Evolutionary conservation across 2,113 vertebrate genomes (phyloP).

Genomic region (Megaceryle torquata): DNA sequence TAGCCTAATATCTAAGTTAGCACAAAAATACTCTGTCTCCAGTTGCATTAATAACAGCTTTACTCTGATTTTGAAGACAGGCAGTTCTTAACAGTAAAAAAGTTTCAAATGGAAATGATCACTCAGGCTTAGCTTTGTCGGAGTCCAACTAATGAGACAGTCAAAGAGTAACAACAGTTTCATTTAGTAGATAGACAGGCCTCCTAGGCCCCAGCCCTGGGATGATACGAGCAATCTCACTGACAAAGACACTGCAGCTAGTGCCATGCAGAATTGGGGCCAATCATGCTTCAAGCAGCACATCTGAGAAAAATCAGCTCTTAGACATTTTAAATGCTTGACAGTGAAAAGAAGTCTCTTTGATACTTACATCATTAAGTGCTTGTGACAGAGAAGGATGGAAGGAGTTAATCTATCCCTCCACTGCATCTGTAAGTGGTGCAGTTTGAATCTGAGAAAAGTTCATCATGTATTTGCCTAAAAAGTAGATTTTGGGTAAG

Average conservation of each 20-base stretch:
- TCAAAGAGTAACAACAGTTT: neutral
- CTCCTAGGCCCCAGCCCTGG: neutral
- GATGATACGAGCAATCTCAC: neutral
- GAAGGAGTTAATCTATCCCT: neutral
- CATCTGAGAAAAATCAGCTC: conserved; percentile 3
- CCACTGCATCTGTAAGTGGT: neutral
- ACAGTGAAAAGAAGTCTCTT: neutral
- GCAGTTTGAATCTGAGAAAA: neutral
- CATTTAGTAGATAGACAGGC: neutral
- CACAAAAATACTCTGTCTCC: neutral
- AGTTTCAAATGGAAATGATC: neutral
- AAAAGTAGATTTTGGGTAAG: neutral
- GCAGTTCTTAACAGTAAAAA: neutral
- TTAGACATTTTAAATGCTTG: neutral
- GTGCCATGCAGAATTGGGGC: fast-evolving
- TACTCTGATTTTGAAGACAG: neutral
- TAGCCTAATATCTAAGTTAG: conserved; percentile 16
- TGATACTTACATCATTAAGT: neutral
- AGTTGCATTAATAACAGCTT: neutral
- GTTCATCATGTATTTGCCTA: neutral
- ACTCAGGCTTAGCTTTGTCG: neutral
- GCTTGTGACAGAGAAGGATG: neutral
- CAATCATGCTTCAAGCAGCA: neutral
- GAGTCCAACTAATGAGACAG: neutral
- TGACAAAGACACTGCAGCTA: neutral